Percentiles rank a stretch among this genome's conserved stretches.
Evolutionary conservation across 2,797 vertebrate species (phyloP).

Genomic region (Phalloptychus januarius): DNA sequence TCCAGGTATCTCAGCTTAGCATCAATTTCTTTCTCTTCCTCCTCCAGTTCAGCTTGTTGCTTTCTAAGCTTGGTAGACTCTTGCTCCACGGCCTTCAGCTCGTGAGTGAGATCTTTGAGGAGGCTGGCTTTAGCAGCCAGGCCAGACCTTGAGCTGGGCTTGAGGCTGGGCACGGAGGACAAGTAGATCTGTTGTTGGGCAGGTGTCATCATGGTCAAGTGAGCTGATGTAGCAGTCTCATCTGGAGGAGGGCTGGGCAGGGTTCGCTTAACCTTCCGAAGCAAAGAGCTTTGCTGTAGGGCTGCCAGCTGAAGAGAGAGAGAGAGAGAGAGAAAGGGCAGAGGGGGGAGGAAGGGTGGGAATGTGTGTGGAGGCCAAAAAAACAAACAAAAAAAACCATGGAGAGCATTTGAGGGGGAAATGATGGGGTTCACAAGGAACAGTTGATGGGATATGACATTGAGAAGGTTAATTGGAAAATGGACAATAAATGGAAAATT

Average conservation of each 20-base stretch:
- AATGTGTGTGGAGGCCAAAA: constrained; percentile 39
- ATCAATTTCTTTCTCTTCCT: constrained; percentile 99
- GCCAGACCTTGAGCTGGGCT: constrained; percentile 80
- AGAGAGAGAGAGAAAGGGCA: constrained; percentile 59
- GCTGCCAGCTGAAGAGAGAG: constrained; percentile 88
- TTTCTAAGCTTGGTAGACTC: constrained; percentile 97
- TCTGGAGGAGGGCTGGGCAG: constrained; percentile 98
- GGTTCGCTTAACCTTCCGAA: constrained; percentile 97
- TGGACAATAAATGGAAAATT: constrained; percentile 1
- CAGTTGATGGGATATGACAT: constrained; percentile 14
- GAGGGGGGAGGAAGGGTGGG: constrained; percentile 39
- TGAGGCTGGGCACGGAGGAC: constrained; percentile 81
- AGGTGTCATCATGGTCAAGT: constrained; percentile 89
- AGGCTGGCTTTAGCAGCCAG: constrained; percentile 94
- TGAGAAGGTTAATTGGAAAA: constrained; percentile 4
- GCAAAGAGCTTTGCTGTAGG: constrained; percentile 92
- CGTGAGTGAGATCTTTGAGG: constrained; percentile 94
- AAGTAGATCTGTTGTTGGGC: constrained; percentile 90
- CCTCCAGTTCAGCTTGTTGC: constrained; percentile 97
- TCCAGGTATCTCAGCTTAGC: constrained; percentile 97
- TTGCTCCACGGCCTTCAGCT: constrained; percentile 96
- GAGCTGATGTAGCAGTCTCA: constrained; percentile 82
- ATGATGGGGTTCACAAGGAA: constrained; percentile 12
- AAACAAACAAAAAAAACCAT: constrained; percentile 6
- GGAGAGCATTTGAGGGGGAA: constrained; percentile 16